These are phyloP conservation scores for Zaprionus taronus DNA, from an alignment of 1,140 invertebrate species.

Conservation along the genomic window DNA sequence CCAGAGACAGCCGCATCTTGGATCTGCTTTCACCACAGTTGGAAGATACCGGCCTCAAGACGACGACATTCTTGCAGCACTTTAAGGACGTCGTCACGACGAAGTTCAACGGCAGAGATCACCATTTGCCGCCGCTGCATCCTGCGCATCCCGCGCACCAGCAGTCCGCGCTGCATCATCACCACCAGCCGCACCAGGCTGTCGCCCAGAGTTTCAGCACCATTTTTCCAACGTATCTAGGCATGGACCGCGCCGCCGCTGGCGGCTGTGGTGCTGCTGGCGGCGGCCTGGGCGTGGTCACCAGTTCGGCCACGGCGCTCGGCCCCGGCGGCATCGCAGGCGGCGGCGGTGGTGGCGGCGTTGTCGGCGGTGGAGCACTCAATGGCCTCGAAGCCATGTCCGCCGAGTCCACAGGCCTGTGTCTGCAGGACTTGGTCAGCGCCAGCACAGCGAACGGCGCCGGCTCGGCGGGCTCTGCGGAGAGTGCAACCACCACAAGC, in stretches of 20 bases:
- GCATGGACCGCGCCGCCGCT: constrained; percentile 81
- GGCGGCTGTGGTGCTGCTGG: constrained; percentile 76
- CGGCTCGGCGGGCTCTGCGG: constrained; percentile 84
- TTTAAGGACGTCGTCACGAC: constrained; percentile 84
- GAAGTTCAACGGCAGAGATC: constrained; percentile 83
- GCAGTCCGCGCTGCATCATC: constrained; percentile 76
- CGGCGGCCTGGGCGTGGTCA: constrained; percentile 84
- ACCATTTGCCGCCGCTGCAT: constrained; percentile 81
- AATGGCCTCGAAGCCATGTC: constrained; percentile 86
- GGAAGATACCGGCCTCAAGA: constrained; percentile 84
- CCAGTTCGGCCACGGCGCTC: constrained; percentile 85
- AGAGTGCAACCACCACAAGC: constrained; percentile 77
- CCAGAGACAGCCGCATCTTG: constrained; percentile 75
- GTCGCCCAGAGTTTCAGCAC: constrained; percentile 83
- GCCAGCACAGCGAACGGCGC: constrained; percentile 80
- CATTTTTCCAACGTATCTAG: constrained; percentile 83
- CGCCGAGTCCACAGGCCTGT: constrained; percentile 86
- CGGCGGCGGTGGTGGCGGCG: constrained; percentile 66
- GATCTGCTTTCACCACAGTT: constrained; percentile 79
- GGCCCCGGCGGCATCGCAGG: constrained; percentile 72
- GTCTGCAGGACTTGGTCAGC: constrained; percentile 90
- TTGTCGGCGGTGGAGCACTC: constrained; percentile 87
- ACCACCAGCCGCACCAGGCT: constrained; percentile 82
- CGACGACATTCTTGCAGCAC: constrained; percentile 84
- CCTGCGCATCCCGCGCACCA: constrained; percentile 76